phyloP scores from a whole-genome alignment of 2,797 vertebrate genomes.

The Artibeus lituratus region DNA sequence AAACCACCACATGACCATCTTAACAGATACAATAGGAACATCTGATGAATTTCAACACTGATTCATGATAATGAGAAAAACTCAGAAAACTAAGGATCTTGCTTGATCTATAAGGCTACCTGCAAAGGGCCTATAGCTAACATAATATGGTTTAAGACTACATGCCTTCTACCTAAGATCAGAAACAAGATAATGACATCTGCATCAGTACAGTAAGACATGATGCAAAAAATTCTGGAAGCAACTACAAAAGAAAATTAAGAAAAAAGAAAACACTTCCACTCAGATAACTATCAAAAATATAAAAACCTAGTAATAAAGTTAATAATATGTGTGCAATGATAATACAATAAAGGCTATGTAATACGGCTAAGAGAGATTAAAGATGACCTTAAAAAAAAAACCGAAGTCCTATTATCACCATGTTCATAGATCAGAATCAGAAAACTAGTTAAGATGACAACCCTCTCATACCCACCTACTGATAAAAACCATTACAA shows the following conservation, averaged over 20 bases:
- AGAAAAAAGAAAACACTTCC: not conserved
- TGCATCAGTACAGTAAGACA: not conserved
- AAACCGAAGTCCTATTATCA: not conserved
- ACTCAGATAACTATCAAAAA: not conserved
- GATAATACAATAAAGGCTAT: not conserved
- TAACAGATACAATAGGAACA: not conserved
- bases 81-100: not conserved
- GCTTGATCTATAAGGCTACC: not conserved
- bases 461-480: not conserved
- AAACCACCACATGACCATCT: not conserved
- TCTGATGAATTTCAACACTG: not conserved
- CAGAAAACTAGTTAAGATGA: not conserved
- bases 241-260: not conserved
- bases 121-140: not conserved
- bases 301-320: not conserved
- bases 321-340: not conserved
- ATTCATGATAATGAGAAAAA: not conserved
- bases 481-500: not conserved
- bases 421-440: not conserved
- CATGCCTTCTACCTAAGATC: not conserved
- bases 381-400: not conserved
- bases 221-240: not conserved
- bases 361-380: not conserved
- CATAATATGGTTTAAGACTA: not conserved
- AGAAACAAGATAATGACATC: not conserved